Base-by-base conservation (phyloP, 64 coral and sea anemone genomes). In the Pocillopora damicornis region DNA sequence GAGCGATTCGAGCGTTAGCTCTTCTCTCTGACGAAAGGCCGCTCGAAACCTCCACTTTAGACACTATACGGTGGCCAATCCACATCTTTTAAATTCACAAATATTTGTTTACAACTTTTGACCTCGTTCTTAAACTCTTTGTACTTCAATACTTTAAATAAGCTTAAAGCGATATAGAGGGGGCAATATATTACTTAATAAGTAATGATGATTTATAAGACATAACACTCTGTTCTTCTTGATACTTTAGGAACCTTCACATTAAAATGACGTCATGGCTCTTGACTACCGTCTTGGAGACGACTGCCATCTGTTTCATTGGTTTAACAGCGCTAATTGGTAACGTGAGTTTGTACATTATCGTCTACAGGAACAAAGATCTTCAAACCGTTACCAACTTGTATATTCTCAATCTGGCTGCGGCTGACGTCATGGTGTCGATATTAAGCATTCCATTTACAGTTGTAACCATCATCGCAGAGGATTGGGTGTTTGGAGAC, bases 391-490 rank as follows among this genome's bases (percentile, higher is more conserved):
- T 89, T 22, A 83, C 78, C 34, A 88, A 88, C 35, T 88, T 77
- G 38, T 88, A 45, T n/a, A 86, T 93, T 51, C 71, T 93, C 8
- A 93, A 93, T 15, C 87, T 93, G 60, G 87, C 92, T 0, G 81
- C 82, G 23, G 92, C 92, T 36, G 92, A 93, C 63, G 20, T 93
- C 34, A 42, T 93, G 38, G 92, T 93, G 80, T 59, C 92, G 37
- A 11, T 89, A 45, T 63, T 93, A 9, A 93, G 89, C 87, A 81
- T 93, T 69, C 92, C 92, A 60, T 18, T 93, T 18, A 93, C 92
- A 16, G 75, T 79, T n/a, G 92, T 76, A 36, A 89, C 92, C 4
- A 36, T 79, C 62, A 75, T 89, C 2, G 15, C 76, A 9, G 23
- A 66, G 17, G 17, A 86, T 35, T 88, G 88, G 76, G 76, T 88